phyloP scores from a whole-genome alignment of 2,113 vertebrate species.

The Amphiprion ocellaris region DNA sequence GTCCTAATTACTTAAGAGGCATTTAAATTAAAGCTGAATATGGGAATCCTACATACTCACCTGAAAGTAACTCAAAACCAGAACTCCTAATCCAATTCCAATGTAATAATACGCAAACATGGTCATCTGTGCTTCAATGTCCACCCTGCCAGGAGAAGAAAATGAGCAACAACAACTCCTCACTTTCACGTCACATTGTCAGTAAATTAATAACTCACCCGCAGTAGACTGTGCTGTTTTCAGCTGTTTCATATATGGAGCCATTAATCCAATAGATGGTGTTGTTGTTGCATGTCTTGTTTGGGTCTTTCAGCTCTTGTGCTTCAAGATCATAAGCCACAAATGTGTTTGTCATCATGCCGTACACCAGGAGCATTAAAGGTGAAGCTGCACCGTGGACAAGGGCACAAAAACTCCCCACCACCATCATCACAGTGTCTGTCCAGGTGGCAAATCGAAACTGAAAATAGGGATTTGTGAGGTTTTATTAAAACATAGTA shows the following conservation, averaged over 20 bases:
- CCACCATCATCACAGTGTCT: conserved; percentile 90
- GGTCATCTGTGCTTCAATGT: conserved; percentile 95
- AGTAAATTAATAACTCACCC: conserved; percentile 31
- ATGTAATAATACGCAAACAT: conserved; percentile 92
- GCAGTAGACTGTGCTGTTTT: conserved; percentile 81
- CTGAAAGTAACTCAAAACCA: conserved; percentile 91
- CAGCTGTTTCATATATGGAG: conserved; percentile 67
- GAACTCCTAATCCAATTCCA: conserved; percentile 87
- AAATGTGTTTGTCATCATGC: conserved; percentile 94
- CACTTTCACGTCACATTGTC: conserved; percentile 69
- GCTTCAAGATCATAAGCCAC: conserved; percentile 95
- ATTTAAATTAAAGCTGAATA: not conserved
- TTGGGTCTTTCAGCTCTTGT: conserved; percentile 88
- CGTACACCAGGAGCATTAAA: conserved; percentile 91
- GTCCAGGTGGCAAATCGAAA: conserved; percentile 90
- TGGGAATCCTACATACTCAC: conserved; percentile 78
- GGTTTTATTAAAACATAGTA: too few species aligned
- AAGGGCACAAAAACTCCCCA: conserved; percentile 89
- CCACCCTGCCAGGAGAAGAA: conserved; percentile 82
- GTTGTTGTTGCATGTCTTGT: conserved; percentile 92
- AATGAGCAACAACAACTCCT: conserved; percentile 69
- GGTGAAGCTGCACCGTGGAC: conserved; percentile 93
- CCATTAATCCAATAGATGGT: conserved; percentile 87
- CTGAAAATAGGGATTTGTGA: conserved; percentile 70
- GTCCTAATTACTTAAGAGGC: not conserved